Evolutionary conservation across 2,888 invertebrate species (phyloP).

Genomic region (Ormia ochracea): DNA sequence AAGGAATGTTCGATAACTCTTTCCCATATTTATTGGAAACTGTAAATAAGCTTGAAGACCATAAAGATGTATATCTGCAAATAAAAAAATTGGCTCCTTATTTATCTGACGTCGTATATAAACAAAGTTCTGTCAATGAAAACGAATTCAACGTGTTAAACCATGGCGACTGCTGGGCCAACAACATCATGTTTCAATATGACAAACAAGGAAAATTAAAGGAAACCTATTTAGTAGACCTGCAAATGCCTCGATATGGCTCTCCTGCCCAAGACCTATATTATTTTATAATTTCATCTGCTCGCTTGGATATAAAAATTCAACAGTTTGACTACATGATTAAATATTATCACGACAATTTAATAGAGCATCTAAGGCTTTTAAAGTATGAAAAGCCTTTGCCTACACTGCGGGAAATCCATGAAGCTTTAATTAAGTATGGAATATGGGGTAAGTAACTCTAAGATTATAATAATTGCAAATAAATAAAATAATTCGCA

Average conservation of each 20-base stretch:
- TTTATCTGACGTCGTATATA: neutral
- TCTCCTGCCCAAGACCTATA: conserved; percentile 65
- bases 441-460: conserved; percentile 65
- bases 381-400: conserved; percentile 66
- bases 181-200: conserved; percentile 71
- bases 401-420: conserved; percentile 68
- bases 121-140: neutral
- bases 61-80: conserved; percentile 15
- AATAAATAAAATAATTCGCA: neutral
- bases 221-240: conserved; percentile 69
- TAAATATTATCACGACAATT: conserved; percentile 64
- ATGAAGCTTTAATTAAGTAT: conserved; percentile 66
- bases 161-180: conserved; percentile 73
- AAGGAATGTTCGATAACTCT: conserved; percentile 70
- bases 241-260: conserved; percentile 68
- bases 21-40: conserved; percentile 24
- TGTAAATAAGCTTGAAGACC: neutral
- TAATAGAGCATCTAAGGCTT: conserved; percentile 66
- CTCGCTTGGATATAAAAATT: conserved; percentile 61
- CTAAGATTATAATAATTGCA: neutral
- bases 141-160: conserved; percentile 68
- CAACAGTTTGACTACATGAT: conserved; percentile 66
- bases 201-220: conserved; percentile 62
- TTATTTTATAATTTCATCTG: conserved; percentile 65
- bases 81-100: neutral